phyloP scores from a whole-genome alignment of 2,888 invertebrate species.

The Dioctria rufipes region DNA sequence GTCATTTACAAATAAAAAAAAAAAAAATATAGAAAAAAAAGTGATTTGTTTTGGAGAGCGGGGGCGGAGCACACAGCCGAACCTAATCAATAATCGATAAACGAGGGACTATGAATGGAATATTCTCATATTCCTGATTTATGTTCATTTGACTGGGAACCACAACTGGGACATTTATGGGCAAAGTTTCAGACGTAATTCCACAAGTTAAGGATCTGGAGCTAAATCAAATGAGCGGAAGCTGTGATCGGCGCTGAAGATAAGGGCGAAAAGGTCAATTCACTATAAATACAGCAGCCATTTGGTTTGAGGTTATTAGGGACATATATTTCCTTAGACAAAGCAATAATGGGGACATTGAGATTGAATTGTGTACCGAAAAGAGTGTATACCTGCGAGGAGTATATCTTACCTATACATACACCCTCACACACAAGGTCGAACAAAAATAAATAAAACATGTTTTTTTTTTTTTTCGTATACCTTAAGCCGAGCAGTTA shows the following conservation, averaged over 20 bases:
- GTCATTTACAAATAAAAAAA: slow-evolving; percentile 25
- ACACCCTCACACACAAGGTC: not conserved
- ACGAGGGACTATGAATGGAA: slow-evolving; percentile 41
- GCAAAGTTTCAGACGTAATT: slow-evolving; percentile 37
- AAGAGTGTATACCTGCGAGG: not conserved
- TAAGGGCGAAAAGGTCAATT: slow-evolving; percentile 37
- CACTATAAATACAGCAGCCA: slow-evolving; percentile 30
- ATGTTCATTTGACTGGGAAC: slow-evolving; percentile 49
- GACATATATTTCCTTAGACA: slow-evolving; percentile 7
- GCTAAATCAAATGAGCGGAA: slow-evolving; percentile 27
- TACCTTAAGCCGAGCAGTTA: not conserved
- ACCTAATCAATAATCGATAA: slow-evolving; percentile 53
- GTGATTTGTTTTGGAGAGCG: slow-evolving; percentile 28
- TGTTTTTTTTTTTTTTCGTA: not conserved
- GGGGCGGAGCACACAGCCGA: not conserved
- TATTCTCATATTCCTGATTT: slow-evolving; percentile 49
- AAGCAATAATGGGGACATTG: slow-evolving; percentile 19
- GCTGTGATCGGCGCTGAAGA: slow-evolving; percentile 27
- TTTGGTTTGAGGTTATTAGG: not conserved
- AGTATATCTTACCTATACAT: too few species aligned
- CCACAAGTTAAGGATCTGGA: slow-evolving; percentile 35
- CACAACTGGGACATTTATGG: slow-evolving; percentile 44
- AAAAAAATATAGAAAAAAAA: not conserved
- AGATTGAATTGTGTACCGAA: not conserved
- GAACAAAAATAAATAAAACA: not conserved